phyloP scores from a whole-genome alignment of 1,140 invertebrate genomes.

The Melanaphis sacchari region DNA sequence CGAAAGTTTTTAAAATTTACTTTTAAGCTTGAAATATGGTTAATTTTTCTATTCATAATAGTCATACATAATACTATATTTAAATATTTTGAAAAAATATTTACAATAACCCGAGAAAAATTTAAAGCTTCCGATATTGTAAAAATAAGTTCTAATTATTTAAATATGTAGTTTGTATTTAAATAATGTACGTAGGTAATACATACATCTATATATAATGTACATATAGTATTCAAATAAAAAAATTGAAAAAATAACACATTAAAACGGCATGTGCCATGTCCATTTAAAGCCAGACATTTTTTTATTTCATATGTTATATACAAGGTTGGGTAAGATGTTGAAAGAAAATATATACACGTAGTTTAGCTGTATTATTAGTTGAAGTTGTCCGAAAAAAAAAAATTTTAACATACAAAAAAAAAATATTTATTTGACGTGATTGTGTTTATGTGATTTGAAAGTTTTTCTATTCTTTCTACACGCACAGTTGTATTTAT shows the following conservation, averaged over 20 bases:
- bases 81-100: background rate
- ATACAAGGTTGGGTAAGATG: background rate
- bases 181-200: background rate
- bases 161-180: background rate
- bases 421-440: background rate
- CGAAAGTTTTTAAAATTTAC: background rate
- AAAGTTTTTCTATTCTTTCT: background rate
- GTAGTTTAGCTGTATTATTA: background rate
- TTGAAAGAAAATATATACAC: background rate
- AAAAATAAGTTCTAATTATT: background rate
- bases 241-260: slow-evolving; percentile 1
- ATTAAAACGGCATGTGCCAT: background rate
- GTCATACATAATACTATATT: background rate
- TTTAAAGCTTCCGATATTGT: background rate
- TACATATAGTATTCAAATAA: no score
- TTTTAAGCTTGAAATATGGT: background rate
- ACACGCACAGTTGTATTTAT: background rate
- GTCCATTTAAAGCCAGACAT: background rate
- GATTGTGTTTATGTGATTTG: background rate
- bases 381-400: background rate
- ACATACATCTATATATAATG: background rate
- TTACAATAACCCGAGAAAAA: background rate
- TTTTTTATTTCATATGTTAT: background rate
- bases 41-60: no score
- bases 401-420: background rate